A percentile compares a stretch with the other conserved stretches of the same genome.
Evolutionary conservation across 2,888 invertebrate species (phyloP).

Genomic region (Pemphredon lugubris): DNA sequence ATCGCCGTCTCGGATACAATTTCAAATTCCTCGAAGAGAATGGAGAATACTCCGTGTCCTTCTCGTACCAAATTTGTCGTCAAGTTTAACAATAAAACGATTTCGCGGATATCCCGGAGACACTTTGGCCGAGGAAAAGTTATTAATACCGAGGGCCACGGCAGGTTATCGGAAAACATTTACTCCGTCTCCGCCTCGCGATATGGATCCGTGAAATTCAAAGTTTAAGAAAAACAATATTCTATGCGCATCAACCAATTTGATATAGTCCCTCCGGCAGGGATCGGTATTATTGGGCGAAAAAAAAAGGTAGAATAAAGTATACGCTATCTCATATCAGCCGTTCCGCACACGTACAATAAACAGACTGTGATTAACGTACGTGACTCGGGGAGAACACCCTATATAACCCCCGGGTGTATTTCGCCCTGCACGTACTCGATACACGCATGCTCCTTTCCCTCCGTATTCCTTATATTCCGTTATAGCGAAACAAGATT

Average conservation of each 20-base stretch:
- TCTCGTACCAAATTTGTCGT: too few species aligned
- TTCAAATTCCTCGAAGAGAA: too few species aligned
- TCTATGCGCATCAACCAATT: not conserved
- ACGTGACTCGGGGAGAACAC: slow-evolving; percentile 31
- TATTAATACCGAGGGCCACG: too few species aligned
- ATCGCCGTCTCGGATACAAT: too few species aligned
- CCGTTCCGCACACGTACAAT: slow-evolving; percentile 24
- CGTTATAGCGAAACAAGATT: slow-evolving; percentile 33
- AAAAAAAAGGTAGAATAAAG: too few species aligned
- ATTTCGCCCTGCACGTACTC: slow-evolving; percentile 12
- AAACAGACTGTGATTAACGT: slow-evolving; percentile 32
- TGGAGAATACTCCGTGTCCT: too few species aligned
- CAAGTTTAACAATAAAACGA: too few species aligned
- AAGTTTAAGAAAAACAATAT: not conserved
- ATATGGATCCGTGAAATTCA: too few species aligned
- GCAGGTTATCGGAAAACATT: too few species aligned
- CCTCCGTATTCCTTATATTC: slow-evolving; percentile 13
- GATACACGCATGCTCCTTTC: slow-evolving; percentile 45
- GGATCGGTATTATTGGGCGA: not conserved
- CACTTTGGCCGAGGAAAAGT: too few species aligned
- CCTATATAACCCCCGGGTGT: not conserved
- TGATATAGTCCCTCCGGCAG: not conserved
- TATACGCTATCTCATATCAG: not conserved
- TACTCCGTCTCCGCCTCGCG: too few species aligned
- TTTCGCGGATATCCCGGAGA: too few species aligned